Base-by-base conservation (phyloP, 2,888 invertebrate genomes). In the Leucoma salicis region DNA sequence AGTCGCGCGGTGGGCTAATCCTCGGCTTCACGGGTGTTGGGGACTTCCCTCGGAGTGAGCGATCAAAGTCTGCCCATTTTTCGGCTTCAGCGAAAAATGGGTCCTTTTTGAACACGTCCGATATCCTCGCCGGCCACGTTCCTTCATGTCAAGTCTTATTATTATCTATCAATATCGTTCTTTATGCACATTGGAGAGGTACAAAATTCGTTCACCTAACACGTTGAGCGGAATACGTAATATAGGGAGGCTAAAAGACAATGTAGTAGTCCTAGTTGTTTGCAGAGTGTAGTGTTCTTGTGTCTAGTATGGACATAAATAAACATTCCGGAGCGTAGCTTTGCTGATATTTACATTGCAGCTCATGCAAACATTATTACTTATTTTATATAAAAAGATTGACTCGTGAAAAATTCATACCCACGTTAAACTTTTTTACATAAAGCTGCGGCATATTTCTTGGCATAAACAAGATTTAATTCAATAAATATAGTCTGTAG, bases 1-100 rank as follows among this genome's bases (percentile, higher is more conserved):
- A 91, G 74, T 93, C 92, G 58, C 94, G 92, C 61, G 94, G 94
- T 66, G 85, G 91, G 86, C 91, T 94, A 74, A 91, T 91, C 80
- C 93, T 92, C 69, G 92, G 91, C 91, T 94, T 94, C 78, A 92
- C 92, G 39, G 94, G 94, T 69, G 94, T 94, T 65, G 94, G 94
- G 53, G 93, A 93, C 71, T 78, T 83, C 68, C 88, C 89, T 68
- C 91, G 87, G 71, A 91, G 90, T 66, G 91, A 90, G 58, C 91
- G 91, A 85, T 91, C 92, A 90, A 90, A 88, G 87, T 69, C 80
- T 62, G 82, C 73, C 86, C 89, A 90, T 76, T 86, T 88, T 75
- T 86, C 86, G 61, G 87, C 89, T 40, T 89, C 89, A 67, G 85
- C 84, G 79, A 87, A 89, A 87, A 89, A 88, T 63, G 89, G 88